A percentile compares a stretch with the other conserved stretches of the same genome.
Conservation (phyloP, 2,888 invertebrate species). For the Stenolophus ochropezus region DNA sequence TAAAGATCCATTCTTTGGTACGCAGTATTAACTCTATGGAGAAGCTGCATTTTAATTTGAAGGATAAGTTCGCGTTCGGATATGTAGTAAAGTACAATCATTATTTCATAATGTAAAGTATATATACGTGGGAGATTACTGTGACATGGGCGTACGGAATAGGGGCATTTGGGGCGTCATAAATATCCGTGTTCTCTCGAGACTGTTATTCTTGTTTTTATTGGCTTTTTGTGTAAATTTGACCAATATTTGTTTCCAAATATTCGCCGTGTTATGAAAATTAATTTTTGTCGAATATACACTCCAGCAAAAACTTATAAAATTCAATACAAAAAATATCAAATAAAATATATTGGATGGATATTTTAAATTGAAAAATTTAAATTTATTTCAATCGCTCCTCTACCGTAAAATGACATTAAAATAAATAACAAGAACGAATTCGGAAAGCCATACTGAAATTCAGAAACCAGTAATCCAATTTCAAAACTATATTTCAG, state of each 20-base stretch:
- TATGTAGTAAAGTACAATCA: background rate
- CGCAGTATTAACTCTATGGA: background rate
- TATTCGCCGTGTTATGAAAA: background rate
- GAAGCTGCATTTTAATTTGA: background rate
- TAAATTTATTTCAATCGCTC: no score
- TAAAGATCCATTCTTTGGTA: background rate
- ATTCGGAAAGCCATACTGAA: no score
- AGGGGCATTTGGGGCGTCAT: background rate
- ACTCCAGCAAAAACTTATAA: background rate
- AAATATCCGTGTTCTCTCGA: background rate
- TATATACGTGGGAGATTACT: background rate
- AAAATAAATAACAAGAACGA: no score
- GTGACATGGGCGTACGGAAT: conserved; percentile 5
- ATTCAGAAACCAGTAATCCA: no score
- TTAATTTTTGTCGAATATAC: background rate
- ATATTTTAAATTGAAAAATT: no score
- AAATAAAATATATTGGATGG: background rate
- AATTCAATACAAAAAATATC: background rate
- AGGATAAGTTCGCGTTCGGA: background rate
- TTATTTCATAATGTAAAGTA: conserved; percentile 6
- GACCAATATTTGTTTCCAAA: conserved; percentile 7
- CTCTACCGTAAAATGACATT: no score
- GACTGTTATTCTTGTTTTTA: conserved; percentile 28
- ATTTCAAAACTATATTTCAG: no score
- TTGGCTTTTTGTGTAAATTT: conserved; percentile 16